phyloP scores from a whole-genome alignment of 2,797 vertebrate genomes.

The Micropoecilia bifurca region DNA sequence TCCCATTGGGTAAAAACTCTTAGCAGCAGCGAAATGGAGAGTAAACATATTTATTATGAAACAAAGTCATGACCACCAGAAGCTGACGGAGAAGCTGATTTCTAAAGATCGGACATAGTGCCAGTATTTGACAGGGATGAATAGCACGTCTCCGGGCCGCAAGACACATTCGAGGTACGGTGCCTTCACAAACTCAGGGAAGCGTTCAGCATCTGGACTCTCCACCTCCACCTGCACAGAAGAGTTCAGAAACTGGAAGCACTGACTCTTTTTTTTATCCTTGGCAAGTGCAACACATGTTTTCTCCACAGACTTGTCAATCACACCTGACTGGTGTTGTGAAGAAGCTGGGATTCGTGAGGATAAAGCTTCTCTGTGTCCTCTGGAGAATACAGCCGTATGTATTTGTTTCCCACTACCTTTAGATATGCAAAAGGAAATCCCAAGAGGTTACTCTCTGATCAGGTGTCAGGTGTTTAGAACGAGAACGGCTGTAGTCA shows the following conservation, averaged over 20 bases:
- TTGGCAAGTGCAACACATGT: conserved; percentile 20
- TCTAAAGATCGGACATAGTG: conserved; percentile 93
- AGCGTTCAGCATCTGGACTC: conserved; percentile 84
- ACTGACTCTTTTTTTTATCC: conserved; percentile 40
- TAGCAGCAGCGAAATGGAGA: conserved; percentile 17
- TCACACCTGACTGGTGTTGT: conserved; percentile 96
- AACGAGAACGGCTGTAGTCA: conserved; percentile 42
- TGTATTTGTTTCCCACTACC: conserved; percentile 95
- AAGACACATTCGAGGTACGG: conserved; percentile 88
- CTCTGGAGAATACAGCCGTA: conserved; percentile 88
- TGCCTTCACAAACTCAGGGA: conserved; percentile 87
- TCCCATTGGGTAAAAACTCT: conserved; percentile 36
- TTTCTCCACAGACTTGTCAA: conserved; percentile 42
- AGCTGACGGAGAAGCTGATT: conserved; percentile 96
- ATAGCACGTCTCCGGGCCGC: conserved; percentile 90
- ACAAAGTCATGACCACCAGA: conserved; percentile 93
- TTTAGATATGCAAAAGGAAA: conserved; percentile 53
- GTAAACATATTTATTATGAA: conserved; percentile 6
- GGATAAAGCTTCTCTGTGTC: conserved; percentile 91
- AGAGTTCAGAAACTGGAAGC: conserved; percentile 40
- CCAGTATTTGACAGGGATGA: conserved; percentile 92
- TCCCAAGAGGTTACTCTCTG: conserved; percentile 30
- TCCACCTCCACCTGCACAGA: conserved; percentile 90
- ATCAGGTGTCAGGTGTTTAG: conserved; percentile 24
- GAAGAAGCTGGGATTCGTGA: conserved; percentile 90